A percentile compares a stretch with the other conserved stretches of the same genome.
phyloP scores from a whole-genome alignment of 1,140 invertebrate species.

The Leucophenga varia region DNA sequence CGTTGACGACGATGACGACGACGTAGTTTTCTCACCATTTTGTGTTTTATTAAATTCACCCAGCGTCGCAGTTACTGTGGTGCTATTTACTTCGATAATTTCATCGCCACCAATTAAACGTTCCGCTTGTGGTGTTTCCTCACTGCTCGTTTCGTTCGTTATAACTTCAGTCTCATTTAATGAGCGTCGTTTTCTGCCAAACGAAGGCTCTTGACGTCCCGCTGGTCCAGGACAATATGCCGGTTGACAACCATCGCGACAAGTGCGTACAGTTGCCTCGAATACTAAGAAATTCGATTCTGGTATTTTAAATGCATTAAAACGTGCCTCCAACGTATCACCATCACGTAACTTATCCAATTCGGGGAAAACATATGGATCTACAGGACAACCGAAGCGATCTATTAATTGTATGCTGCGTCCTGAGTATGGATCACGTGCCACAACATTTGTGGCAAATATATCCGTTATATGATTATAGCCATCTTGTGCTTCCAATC shows the following conservation, averaged over 20 bases:
- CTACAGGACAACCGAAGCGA: conserved; percentile 85
- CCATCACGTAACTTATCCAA: conserved; percentile 81
- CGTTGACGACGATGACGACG: background rate
- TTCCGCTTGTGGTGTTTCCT: conserved; percentile 18
- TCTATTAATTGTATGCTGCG: conserved; percentile 87
- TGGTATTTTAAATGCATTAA: conserved; percentile 93
- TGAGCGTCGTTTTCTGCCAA: conserved; percentile 69
- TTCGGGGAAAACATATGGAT: conserved; percentile 89
- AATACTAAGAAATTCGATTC: conserved; percentile 93
- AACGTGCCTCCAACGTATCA: conserved; percentile 84
- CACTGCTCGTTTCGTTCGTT: conserved; percentile 37
- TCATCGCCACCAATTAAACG: conserved; percentile 29
- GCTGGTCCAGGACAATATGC: conserved; percentile 76
- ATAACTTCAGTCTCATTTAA: conserved; percentile 58
- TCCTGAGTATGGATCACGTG: conserved; percentile 88
- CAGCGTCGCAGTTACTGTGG: conserved; percentile 39
- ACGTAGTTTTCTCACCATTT: conserved; percentile 24
- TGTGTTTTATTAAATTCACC: conserved; percentile 39
- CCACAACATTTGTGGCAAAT: conserved; percentile 91
- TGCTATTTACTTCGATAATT: conserved; percentile 39
- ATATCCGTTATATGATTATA: conserved; percentile 87
- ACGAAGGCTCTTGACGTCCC: conserved; percentile 78
- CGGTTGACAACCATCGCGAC: conserved; percentile 85
- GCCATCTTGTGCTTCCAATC: conserved; percentile 84
- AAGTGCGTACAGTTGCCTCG: conserved; percentile 87